Evolutionary conservation across 2,113 vertebrate species (phyloP), one percentile per base, ranked within the genome.

Genomic region (Xiphorhynchus elegans): DNA sequence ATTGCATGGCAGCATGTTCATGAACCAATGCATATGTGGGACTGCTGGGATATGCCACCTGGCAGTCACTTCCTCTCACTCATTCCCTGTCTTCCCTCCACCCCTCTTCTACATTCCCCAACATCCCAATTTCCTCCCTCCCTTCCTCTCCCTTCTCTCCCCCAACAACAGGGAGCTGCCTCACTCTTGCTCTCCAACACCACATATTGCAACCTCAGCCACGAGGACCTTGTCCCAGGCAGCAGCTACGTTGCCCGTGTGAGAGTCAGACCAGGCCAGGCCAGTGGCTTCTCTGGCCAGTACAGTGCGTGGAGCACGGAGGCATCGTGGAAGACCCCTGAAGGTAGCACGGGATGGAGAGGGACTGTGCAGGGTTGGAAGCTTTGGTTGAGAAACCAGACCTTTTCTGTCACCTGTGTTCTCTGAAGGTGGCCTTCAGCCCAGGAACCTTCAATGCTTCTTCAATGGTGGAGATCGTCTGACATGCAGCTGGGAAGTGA

Each of bases 401-500:
- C n/a, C 15, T 60, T 58, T 33, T 28, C 68, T 55, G n/a, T 39
- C 37, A 13, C 42, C 78, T 44, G 29, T 74, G 31, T 24, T 82
- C 14, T 63, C 64, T 97, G 97, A 91, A 80, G 96, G 97, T 39
- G 63, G 55, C 66, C 95, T 97, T 40, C 94, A 96, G 53, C 98
- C 97, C 70, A 96, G 90, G 84, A 98, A 98, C 50, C 95, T 98
- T 37, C 96, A 23, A 35, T 98, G 98, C 83, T n/a, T 96, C 62
- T 98, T 98, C 35, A 84, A 75, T 2, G 97, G 98, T 33, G 76
- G 52, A 8, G 40, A 96, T n/a, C 5, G 7, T 18, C 95, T 98
- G 73, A 96, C 1, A 0, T 98, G 95, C 95, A 98, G 97, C 94
- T 98, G 98, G 98, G 98, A 98, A 77, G 97, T 98, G 84, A 95